Conservation (phyloP, 2,113 vertebrate genomes). For the Barbus barbus region DNA sequence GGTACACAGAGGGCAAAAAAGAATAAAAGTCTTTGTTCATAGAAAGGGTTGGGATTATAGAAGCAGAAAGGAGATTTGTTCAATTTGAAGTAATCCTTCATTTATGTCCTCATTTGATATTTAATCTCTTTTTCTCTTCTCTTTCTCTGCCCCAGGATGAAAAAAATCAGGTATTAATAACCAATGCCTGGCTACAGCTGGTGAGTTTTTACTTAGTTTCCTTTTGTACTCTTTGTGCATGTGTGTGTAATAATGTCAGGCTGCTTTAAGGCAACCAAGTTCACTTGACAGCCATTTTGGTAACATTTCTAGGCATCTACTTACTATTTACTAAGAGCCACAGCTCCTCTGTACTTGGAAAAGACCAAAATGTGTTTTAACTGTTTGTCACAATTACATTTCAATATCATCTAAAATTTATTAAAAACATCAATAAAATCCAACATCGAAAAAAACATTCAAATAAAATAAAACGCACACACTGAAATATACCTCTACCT, state of each 20-base stretch:
- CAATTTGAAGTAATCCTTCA: constrained; percentile 12
- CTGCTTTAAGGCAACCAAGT: neutral
- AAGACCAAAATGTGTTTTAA: too few species aligned
- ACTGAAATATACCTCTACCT: too few species aligned
- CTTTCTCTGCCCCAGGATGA: constrained; percentile 77
- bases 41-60: neutral
- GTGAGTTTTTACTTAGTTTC: constrained; percentile 68
- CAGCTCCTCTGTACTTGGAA: too few species aligned
- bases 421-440: too few species aligned
- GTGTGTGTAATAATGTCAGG: neutral
- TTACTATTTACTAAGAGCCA: too few species aligned
- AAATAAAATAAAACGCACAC: too few species aligned
- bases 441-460: too few species aligned
- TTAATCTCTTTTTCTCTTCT: constrained; percentile 4
- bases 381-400: too few species aligned
- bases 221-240: neutral
- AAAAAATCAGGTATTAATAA: constrained; percentile 90
- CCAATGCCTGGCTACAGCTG: constrained; percentile 89
- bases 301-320: neutral
- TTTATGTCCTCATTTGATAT: constrained; percentile 21
- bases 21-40: constrained; percentile 4
- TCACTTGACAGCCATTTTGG: neutral
- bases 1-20: neutral
- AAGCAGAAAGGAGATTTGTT: neutral
- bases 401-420: too few species aligned